A percentile compares a stretch with the other conserved stretches of the same genome.
These are phyloP conservation scores for Lithodes maja DNA, from an alignment of 2,888 invertebrate species.

Conservation along the genomic window DNA sequence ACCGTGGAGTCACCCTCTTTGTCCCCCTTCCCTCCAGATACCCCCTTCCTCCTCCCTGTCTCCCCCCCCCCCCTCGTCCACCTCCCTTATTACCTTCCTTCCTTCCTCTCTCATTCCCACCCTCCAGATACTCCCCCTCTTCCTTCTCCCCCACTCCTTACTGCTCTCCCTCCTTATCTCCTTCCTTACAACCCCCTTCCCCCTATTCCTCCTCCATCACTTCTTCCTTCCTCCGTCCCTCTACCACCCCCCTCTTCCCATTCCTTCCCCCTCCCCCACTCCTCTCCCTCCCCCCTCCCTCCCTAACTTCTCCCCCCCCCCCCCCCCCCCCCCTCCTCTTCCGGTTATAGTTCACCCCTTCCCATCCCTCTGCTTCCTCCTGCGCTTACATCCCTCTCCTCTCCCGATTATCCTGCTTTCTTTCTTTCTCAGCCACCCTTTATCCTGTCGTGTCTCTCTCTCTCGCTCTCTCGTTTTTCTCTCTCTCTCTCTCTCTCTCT, in stretches of 20 bases:
- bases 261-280: background rate
- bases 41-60: no score
- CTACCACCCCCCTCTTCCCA: background rate
- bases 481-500: background rate
- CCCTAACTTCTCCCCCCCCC: background rate
- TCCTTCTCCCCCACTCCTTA: background rate
- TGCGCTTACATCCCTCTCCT: background rate
- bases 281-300: background rate
- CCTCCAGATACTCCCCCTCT: background rate
- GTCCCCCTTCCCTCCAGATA: no score
- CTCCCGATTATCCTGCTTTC: background rate
- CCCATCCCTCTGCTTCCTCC: background rate
- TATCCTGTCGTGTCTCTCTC: background rate
- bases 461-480: background rate
- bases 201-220: background rate
- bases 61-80: no score
- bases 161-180: background rate
- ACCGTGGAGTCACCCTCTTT: no score
- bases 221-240: background rate
- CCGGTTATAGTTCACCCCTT: background rate
- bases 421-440: background rate
- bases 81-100: background rate
- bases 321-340: background rate
- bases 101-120: background rate
- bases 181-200: background rate